A percentile compares a stretch with the other conserved stretches of the same genome.
Evolutionary conservation across 1,140 invertebrate genomes (phyloP).

Genomic region (Coptotermes formosanus): DNA sequence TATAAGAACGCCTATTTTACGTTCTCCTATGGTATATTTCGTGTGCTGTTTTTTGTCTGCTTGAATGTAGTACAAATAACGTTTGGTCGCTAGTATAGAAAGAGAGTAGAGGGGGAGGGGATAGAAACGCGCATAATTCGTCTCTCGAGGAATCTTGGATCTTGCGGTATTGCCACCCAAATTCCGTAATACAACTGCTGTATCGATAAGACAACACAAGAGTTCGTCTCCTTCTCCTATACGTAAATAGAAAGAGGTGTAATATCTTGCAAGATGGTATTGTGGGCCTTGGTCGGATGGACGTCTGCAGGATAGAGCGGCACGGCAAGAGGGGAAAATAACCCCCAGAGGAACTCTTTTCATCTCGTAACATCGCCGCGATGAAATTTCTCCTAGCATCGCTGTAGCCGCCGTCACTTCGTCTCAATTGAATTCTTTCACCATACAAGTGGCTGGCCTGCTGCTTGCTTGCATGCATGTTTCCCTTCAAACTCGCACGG

Average conservation of each 20-base stretch:
- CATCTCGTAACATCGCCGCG: constrained; percentile 29
- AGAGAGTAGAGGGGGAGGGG: background rate
- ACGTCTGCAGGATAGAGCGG: background rate
- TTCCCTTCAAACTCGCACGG: too few relatives aligned
- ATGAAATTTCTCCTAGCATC: constrained; percentile 26
- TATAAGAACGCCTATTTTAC: too few relatives aligned
- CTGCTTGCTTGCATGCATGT: too few relatives aligned
- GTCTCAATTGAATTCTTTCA: constrained; percentile 23
- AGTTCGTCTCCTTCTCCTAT: background rate
- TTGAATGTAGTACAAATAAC: too few relatives aligned
- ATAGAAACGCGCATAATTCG: background rate
- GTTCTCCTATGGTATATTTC: too few relatives aligned
- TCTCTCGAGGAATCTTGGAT: background rate
- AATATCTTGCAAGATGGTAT: constrained; percentile 1
- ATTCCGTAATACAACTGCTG: background rate
- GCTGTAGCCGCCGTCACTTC: background rate
- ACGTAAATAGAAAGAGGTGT: constrained; percentile 6
- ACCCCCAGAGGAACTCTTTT: constrained; percentile 28
- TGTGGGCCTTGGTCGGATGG: background rate
- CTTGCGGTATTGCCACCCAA: background rate
- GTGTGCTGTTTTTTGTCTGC: too few relatives aligned
- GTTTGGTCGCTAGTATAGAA: background rate
- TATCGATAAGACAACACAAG: background rate
- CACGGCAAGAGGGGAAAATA: constrained; percentile 12
- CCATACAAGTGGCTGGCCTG: too few relatives aligned